phyloP scores from a whole-genome alignment of 2,113 vertebrate genomes.

The Aplodontia rufa region DNA sequence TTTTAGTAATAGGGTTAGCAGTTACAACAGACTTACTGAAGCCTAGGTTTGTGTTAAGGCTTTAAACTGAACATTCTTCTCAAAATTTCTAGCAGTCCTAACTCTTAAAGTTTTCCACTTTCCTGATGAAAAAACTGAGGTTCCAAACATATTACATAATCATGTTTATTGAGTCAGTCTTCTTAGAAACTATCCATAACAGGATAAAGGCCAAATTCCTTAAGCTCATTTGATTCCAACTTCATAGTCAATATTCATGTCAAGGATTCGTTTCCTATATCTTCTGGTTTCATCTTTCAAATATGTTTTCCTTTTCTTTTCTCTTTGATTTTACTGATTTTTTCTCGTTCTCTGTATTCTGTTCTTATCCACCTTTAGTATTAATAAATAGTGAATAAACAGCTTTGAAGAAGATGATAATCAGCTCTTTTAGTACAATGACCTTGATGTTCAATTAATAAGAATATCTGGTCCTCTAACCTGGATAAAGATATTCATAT shows the following conservation, averaged over 20 bases:
- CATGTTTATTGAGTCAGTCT: not conserved
- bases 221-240: not conserved
- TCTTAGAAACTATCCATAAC: not conserved
- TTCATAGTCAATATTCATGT: not conserved
- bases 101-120: not conserved
- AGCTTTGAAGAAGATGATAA: constrained; percentile 21
- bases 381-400: constrained; percentile 4
- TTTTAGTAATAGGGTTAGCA: not conserved
- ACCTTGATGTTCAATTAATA: not conserved
- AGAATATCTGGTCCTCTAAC: not conserved
- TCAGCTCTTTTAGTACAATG: not conserved
- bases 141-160: not conserved
- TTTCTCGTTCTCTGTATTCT: not conserved
- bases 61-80: not conserved
- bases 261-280: not conserved
- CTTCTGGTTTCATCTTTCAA: constrained; percentile 39
- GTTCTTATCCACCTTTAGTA: not conserved
- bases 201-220: not conserved
- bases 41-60: not conserved
- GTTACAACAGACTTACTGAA: not conserved
- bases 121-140: not conserved
- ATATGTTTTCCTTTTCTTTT: not conserved
- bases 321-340: not conserved
- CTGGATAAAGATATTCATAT: not conserved
- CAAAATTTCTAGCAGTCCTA: not conserved